A percentile compares a stretch with the other conserved stretches of the same genome.
phyloP scores from a whole-genome alignment of 1,140 invertebrate species.

The Riptortus pedestris region DNA sequence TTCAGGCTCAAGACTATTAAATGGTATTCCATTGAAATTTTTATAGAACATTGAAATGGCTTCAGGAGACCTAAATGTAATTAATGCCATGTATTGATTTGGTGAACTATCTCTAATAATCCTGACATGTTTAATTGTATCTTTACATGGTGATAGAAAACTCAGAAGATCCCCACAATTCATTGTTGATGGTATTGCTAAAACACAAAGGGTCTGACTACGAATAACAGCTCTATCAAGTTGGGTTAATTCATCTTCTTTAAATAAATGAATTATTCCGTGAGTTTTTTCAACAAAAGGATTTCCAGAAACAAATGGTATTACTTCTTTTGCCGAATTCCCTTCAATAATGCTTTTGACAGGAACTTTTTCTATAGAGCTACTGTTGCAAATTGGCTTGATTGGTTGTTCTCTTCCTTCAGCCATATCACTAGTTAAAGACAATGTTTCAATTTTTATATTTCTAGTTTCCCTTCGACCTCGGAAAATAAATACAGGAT shows the following conservation, averaged over 20 bases:
- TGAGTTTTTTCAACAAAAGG: slow-evolving; percentile 92
- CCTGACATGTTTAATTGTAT: slow-evolving; percentile 79
- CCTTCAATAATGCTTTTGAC: slow-evolving; percentile 2
- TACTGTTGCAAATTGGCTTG: slow-evolving; percentile 9
- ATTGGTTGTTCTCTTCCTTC: slow-evolving; percentile 18
- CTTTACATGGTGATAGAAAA: slow-evolving; percentile 88
- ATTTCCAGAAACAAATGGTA: slow-evolving; percentile 83
- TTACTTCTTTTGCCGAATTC: slow-evolving; percentile 5
- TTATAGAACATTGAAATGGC: slow-evolving; percentile 85
- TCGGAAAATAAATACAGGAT: slow-evolving; percentile 30
- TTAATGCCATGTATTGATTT: slow-evolving; percentile 94
- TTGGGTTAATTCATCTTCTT: slow-evolving; percentile 66
- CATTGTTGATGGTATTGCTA: slow-evolving; percentile 84
- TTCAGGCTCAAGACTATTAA: slow-evolving; percentile 86
- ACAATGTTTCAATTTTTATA: slow-evolving; percentile 55
- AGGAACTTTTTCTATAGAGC: neutral
- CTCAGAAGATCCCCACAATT: slow-evolving; percentile 86
- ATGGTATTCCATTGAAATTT: slow-evolving; percentile 82
- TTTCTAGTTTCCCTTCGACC: slow-evolving; percentile 48
- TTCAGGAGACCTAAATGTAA: slow-evolving; percentile 68
- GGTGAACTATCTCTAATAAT: slow-evolving; percentile 75
- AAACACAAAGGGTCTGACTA: slow-evolving; percentile 79
- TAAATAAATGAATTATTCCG: slow-evolving; percentile 91
- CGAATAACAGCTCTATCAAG: slow-evolving; percentile 44
- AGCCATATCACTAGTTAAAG: slow-evolving; percentile 35